Evolutionary conservation across 2,113 vertebrate genomes (phyloP), one percentile per base, ranked within the genome.

Genomic region (Bubalus kerabau): DNA sequence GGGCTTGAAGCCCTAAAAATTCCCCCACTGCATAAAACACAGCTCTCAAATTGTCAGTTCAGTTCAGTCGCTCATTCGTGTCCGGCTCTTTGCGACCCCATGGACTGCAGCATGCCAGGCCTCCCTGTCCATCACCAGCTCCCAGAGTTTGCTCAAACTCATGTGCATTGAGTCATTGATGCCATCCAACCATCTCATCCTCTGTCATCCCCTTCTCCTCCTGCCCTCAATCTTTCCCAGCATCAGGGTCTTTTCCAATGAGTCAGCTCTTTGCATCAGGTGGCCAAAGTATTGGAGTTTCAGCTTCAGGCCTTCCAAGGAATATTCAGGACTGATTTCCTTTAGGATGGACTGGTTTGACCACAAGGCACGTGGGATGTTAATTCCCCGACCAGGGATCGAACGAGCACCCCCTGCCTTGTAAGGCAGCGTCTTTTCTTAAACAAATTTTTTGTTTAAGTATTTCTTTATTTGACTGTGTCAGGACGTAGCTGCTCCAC

Each of bases 111-210:
- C 64, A 0, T 17, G 0, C 8, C n/a, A 71, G n/a, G n/a, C 64
- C 9, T 71, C 64, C 64, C 8, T 67, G 32, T 36, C 4, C 64
- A 6, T 11, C 2, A 0, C 9, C 17, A 36, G 0, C 17, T 36
- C 4, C 32, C 4, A 0, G 8, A 67, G 64, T 0, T 11, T 1
- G 0, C n/a, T 11, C 64, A 71, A 21, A 71, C 64, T 11, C 64
- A 71, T 23, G n/a, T 12, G 17, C 64, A 21, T 36, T 0, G 9
- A 71, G 64, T 3, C 2, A 0, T 4, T 36, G 17, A 71, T 21
- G 17, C 0, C 64, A 36, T 71, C 64, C 9, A 36, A 0, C 64
- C 64, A 36, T 36, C 4, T 36, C n/a, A 36, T 36, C 64, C n/a
- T 21, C n/a, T 71, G 9, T 21, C 64, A 0, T 71, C n/a, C 64